Percentiles rank a stretch among this genome's conserved stretches.
These are phyloP conservation scores for Heliopora coerulea DNA, from an alignment of 92 coral and sea anemone genomes.

Conservation along the genomic window DNA sequence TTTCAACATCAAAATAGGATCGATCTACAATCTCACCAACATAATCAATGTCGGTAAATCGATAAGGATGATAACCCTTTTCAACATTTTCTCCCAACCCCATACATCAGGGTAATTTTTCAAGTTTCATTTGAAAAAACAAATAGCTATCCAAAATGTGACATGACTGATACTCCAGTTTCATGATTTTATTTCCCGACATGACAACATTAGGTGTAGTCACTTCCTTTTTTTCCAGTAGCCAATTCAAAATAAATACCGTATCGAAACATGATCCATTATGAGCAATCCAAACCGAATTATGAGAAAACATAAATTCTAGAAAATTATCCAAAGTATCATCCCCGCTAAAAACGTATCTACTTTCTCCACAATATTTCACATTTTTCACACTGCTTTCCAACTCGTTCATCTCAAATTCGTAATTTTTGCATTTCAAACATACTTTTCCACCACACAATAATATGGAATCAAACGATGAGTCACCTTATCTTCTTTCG, in stretches of 20 bases:
- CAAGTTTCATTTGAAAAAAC: slow-evolving; percentile 11
- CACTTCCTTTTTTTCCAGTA: slow-evolving; percentile 1
- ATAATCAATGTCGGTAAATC: slow-evolving; percentile 14
- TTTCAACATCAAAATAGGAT: slow-evolving; percentile 5
- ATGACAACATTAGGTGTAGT: slow-evolving; percentile 13
- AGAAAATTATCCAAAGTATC: background rate
- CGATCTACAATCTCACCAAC: slow-evolving; percentile 6
- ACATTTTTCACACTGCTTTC: background rate
- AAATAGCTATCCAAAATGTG: slow-evolving; percentile 10
- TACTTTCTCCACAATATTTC: slow-evolving; percentile 23
- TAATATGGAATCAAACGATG: slow-evolving; percentile 23
- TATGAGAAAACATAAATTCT: background rate
- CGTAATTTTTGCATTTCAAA: background rate
- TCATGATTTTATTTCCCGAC: slow-evolving; percentile 16
- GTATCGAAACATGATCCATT: slow-evolving; percentile 10
- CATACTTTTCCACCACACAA: slow-evolving; percentile 16
- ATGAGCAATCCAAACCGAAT: slow-evolving; percentile 12
- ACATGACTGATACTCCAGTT: background rate
- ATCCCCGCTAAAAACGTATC: background rate
- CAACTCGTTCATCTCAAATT: background rate
- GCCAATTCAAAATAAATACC: slow-evolving; percentile 6
- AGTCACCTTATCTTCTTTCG: slow-evolving; percentile 13
- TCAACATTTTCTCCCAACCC: background rate
- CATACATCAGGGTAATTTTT: slow-evolving; percentile 5
- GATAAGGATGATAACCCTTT: slow-evolving; percentile 32